These are phyloP conservation scores for Pogona vitticeps DNA, from an alignment of 2,113 vertebrate species.

Conservation along the genomic window DNA sequence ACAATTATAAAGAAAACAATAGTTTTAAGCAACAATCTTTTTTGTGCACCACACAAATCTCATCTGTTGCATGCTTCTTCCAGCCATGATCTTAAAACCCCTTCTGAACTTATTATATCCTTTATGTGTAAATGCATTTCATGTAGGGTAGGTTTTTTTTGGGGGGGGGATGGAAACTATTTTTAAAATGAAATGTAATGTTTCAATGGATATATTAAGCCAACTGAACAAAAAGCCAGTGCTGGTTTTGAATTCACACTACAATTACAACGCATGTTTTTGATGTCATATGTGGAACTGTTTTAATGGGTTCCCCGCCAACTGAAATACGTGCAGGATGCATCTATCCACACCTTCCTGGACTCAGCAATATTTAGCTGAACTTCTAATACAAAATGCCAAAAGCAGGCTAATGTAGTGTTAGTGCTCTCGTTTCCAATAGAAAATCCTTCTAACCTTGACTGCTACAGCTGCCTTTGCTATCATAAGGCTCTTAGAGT, in stretches of 20 bases:
- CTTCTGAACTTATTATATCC: not conserved
- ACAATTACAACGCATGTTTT: not conserved
- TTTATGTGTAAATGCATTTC: not conserved
- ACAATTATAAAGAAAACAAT: no score
- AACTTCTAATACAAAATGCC: not conserved
- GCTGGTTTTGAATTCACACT: not conserved
- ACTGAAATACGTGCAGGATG: not conserved
- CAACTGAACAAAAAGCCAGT: not conserved
- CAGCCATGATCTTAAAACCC: not conserved
- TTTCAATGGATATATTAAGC: not conserved
- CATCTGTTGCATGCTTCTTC: not conserved
- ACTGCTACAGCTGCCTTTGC: slow-evolving; percentile 8
- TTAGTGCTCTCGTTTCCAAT: not conserved
- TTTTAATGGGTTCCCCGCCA: not conserved
- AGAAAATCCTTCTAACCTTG: slow-evolving; percentile 23
- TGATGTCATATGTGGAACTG: not conserved
- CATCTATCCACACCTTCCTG: not conserved
- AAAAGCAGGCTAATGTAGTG: not conserved
- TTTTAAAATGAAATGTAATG: not conserved
- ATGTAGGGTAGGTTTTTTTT: not conserved
- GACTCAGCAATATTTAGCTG: not conserved
- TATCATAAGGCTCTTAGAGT: slow-evolving; percentile 15
- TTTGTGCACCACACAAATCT: not conserved
- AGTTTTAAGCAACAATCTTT: not conserved
- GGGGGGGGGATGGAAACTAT: not conserved